phyloP scores from a whole-genome alignment of 1,140 invertebrate genomes.

The Procambarus virginalis region DNA sequence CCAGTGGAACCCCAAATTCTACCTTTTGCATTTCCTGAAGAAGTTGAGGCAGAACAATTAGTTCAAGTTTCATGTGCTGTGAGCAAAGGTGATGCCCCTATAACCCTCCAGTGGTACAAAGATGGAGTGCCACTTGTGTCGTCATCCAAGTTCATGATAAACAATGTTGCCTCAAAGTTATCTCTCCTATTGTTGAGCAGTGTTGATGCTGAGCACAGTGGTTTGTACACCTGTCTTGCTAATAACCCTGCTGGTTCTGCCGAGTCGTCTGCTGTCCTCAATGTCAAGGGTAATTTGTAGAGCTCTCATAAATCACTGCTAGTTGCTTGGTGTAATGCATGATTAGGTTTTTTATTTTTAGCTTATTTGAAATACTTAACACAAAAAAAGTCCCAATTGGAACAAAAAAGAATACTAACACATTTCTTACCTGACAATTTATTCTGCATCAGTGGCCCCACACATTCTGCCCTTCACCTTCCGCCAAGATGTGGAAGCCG shows the following conservation, averaged over 20 bases:
- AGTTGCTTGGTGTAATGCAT: not conserved
- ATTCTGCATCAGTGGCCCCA: constrained; percentile 33
- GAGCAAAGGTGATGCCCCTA: constrained; percentile 74
- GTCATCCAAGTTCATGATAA: constrained; percentile 72
- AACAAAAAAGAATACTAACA: not conserved
- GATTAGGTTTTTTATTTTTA: not conserved
- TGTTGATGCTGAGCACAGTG: constrained; percentile 71
- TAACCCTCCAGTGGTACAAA: constrained; percentile 74
- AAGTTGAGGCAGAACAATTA: constrained; percentile 65
- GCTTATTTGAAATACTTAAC: not conserved
- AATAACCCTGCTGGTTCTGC: constrained; percentile 71
- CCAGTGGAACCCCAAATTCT: constrained; percentile 66
- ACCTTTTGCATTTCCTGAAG: constrained; percentile 64
- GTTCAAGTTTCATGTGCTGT: constrained; percentile 69
- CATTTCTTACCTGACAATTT: not conserved
- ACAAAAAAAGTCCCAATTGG: too few species aligned
- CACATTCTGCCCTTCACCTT: constrained; percentile 41
- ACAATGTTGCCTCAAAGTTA: constrained; percentile 72
- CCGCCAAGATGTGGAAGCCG: constrained; percentile 59
- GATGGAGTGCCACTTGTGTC: constrained; percentile 73
- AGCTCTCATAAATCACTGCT: constrained; percentile 8
- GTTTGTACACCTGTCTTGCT: constrained; percentile 73
- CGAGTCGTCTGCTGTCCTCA: constrained; percentile 71
- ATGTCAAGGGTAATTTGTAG: constrained; percentile 71
- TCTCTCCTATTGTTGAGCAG: constrained; percentile 68